Conservation (phyloP, 2,113 vertebrate species). For the Proteles cristata region DNA sequence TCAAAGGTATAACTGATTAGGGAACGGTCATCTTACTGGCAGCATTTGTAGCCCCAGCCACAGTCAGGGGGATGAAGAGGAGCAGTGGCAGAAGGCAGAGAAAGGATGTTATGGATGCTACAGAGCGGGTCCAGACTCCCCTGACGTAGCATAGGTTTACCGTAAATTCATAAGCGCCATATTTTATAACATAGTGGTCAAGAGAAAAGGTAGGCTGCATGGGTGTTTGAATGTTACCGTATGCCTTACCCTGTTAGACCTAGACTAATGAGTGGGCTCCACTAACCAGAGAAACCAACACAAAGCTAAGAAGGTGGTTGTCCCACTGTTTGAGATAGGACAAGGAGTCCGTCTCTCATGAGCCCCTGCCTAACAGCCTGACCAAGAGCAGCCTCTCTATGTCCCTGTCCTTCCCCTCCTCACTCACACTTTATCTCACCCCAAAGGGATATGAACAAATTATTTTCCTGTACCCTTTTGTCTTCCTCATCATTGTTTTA, state of each 20-base stretch:
- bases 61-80: background rate
- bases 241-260: background rate
- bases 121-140: no score
- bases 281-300: background rate
- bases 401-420: background rate
- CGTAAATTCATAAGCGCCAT: background rate
- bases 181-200: background rate
- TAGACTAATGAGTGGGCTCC: background rate
- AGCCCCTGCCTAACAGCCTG: background rate
- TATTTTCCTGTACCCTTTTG: background rate
- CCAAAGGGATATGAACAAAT: background rate
- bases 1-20: background rate
- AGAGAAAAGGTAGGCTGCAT: background rate
- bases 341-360: background rate
- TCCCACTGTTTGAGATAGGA: background rate
- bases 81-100: rapidly evolving
- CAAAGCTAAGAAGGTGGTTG: background rate
- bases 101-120: background rate
- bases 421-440: background rate
- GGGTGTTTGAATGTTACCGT: background rate
- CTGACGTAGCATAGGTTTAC: background rate
- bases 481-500: background rate
- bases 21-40: background rate
- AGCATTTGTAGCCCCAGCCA: background rate
- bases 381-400: background rate